These are phyloP conservation scores for Astyanax mexicanus DNA, from an alignment of 2,797 vertebrate species.

Conservation along the genomic window DNA sequence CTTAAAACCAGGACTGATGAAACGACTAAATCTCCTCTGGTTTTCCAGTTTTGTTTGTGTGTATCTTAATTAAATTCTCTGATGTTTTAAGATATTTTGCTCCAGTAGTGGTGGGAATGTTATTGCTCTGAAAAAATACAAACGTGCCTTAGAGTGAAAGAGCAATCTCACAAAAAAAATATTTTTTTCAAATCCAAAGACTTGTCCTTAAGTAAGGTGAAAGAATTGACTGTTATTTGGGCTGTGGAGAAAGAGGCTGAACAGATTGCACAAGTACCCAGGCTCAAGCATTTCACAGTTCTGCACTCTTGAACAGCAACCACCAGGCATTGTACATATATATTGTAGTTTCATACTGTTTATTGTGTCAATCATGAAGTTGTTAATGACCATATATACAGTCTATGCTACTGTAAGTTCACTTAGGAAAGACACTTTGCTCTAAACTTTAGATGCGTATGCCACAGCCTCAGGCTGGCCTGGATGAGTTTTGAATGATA, in stretches of 20 bases:
- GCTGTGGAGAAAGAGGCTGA: neutral
- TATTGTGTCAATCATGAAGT: neutral
- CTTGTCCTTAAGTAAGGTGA: constrained; percentile 7
- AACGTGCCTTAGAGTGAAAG: constrained; percentile 92
- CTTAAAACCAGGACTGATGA: neutral
- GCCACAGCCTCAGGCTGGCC: neutral
- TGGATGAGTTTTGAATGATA: neutral
- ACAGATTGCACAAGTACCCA: constrained; percentile 2
- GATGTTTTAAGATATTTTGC: constrained; percentile 50
- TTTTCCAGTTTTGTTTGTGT: constrained; percentile 51
- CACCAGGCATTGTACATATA: neutral
- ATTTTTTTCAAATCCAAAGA: constrained; percentile 69
- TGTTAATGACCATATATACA: neutral
- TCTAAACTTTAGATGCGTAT: constrained; percentile 9
- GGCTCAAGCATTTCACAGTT: neutral
- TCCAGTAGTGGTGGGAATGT: constrained; percentile 63
- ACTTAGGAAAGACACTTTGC: neutral
- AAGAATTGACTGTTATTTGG: constrained; percentile 17
- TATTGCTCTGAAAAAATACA: constrained; percentile 75
- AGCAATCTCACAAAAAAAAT: constrained; percentile 74
- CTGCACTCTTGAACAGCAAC: neutral
- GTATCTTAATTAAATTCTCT: constrained; percentile 36
- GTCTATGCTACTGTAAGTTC: neutral
- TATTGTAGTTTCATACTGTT: too few relatives aligned
- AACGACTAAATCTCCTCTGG: constrained; percentile 46